Conservation (phyloP, 2,113 vertebrate genomes). For the Cavia porcellus region DNA sequence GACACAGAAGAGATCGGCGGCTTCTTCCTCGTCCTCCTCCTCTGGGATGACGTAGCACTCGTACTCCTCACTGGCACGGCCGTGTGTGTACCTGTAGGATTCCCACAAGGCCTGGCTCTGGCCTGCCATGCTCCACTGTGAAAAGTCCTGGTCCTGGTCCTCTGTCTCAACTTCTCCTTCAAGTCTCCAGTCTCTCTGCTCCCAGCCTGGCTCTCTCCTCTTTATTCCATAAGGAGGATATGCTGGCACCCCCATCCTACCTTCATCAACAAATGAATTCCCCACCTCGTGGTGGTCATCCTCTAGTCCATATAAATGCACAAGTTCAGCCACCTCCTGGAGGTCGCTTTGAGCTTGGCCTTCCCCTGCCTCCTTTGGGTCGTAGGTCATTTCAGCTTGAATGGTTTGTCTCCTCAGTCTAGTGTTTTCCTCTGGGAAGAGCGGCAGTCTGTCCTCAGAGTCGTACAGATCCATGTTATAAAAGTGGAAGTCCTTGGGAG, state of each 20-base stretch:
- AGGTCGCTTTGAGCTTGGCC: constrained; percentile 68
- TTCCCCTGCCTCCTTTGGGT: constrained; percentile 4
- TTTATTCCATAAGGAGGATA: constrained; percentile 57
- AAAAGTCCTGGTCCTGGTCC: constrained; percentile 39
- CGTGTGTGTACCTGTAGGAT: constrained; percentile 70
- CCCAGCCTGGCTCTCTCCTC: constrained; percentile 57
- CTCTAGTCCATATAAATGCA: constrained; percentile 86
- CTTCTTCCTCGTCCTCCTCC: constrained; percentile 84
- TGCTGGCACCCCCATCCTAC: neutral
- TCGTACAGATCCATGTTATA: constrained; percentile 91
- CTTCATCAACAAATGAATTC: constrained; percentile 79
- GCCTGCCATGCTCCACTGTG: neutral
- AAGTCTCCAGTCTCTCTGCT: constrained; percentile 56
- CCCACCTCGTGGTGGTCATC: constrained; percentile 87
- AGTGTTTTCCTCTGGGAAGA: constrained; percentile 88
- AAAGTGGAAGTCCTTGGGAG: constrained; percentile 79
- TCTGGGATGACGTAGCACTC: constrained; percentile 77
- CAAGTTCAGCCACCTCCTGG: constrained; percentile 85
- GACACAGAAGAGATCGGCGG: constrained; percentile 86
- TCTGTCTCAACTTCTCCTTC: constrained; percentile 51
- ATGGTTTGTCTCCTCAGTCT: constrained; percentile 69
- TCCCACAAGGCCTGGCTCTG: constrained; percentile 73
- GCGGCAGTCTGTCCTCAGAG: constrained; percentile 87
- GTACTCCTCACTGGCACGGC: constrained; percentile 74
- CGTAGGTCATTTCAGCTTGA: neutral